These are phyloP conservation scores for Hylia prasina DNA, from an alignment of 2,113 vertebrate species.

Conservation along the genomic window DNA sequence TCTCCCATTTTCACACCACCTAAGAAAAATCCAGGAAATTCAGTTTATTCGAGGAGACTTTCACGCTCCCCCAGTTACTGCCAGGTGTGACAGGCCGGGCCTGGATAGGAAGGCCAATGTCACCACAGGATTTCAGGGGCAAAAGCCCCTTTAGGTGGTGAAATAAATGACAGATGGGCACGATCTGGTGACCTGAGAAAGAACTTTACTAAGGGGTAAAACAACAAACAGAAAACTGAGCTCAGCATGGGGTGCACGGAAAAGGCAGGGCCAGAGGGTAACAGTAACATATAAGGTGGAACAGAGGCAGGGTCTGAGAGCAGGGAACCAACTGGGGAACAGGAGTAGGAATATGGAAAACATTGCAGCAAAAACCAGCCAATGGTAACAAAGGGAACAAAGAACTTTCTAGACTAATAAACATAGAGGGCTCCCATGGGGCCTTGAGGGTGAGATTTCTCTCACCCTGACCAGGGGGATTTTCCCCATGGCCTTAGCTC, in stretches of 20 bases:
- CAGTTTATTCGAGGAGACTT: background rate
- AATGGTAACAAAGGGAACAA: background rate
- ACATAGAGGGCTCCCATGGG: background rate
- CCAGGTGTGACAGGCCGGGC: background rate
- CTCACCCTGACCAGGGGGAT: background rate
- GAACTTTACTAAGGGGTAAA: background rate
- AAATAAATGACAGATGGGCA: background rate
- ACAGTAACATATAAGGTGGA: background rate
- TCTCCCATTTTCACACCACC: background rate
- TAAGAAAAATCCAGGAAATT: background rate
- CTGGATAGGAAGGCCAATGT: background rate
- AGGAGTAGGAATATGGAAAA: background rate
- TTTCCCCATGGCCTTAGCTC: background rate
- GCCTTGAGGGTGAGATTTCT: background rate
- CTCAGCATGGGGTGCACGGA: background rate
- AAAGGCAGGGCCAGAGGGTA: background rate
- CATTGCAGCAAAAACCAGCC: background rate
- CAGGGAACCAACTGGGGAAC: background rate
- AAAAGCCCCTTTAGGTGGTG: background rate
- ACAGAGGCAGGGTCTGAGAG: background rate
- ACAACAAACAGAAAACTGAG: background rate
- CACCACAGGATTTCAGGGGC: background rate
- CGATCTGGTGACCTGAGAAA: background rate
- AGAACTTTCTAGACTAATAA: background rate
- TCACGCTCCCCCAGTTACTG: rapidly evolving